phyloP scores from a whole-genome alignment of 2,797 vertebrate genomes.

The Aselliscus stoliczkanus region DNA sequence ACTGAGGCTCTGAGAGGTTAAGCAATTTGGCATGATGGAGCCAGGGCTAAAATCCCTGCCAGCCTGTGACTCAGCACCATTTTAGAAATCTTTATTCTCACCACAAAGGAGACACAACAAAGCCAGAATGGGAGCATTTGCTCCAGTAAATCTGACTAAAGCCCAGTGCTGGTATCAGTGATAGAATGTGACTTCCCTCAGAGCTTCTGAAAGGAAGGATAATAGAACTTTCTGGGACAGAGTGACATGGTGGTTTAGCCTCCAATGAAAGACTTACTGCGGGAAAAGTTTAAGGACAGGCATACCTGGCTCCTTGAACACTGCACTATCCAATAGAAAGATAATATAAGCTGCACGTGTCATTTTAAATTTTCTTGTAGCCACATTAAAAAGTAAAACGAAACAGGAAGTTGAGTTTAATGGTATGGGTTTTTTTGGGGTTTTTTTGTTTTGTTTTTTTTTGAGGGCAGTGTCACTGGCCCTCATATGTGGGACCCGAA shows the following conservation, averaged over 20 bases:
- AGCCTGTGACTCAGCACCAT: not conserved
- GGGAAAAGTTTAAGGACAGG: not conserved
- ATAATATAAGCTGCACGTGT: not conserved
- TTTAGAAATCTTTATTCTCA: constrained; percentile 16
- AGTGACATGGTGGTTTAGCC: not conserved
- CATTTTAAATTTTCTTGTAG: not conserved
- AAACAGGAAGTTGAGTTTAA: not conserved
- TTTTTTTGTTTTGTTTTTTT: no score
- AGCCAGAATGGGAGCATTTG: not conserved
- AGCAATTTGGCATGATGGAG: not conserved
- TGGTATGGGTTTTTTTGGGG: no score
- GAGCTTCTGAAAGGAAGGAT: not conserved
- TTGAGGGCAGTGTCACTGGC: no score
- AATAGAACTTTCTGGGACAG: not conserved
- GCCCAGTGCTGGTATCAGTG: not conserved
- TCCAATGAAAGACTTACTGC: not conserved
- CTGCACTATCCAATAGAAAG: not conserved
- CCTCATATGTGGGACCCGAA: no score
- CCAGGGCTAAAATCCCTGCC: not conserved
- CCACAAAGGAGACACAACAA: not conserved
- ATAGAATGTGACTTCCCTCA: not conserved
- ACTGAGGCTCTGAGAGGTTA: not conserved
- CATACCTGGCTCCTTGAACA: not conserved
- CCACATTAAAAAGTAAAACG: not conserved
- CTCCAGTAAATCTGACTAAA: not conserved